Evolutionary conservation across 2,797 vertebrate genomes (phyloP), one percentile per base, ranked within the genome.

Genomic region (Macropodus opercularis): DNA sequence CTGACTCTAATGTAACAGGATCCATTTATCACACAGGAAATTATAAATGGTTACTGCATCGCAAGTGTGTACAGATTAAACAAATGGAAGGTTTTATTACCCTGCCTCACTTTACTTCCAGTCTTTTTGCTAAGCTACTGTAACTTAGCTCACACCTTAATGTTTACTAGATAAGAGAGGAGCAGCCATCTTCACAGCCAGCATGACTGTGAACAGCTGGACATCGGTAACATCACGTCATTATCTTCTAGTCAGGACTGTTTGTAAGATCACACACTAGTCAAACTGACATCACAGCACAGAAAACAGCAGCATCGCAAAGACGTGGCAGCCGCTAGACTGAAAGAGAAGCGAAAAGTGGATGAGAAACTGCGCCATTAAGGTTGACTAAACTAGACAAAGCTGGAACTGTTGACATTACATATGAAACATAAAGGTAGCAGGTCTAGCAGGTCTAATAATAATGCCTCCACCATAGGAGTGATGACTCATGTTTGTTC

Each of bases 401-500:
- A 44, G 6, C 34, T 1, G 6, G 51, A 14, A 36, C 17, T 62
- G 42, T 38, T 54, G 18, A 65, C 29, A 75, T n/a, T 42, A 38
- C 24, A 70, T 46, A 24, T 44, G 15, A 9, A 61, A n/a, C 39
- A 54, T 55, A 47, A 63, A 63, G 24, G 43, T 19, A 57, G 32
- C 15, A 48, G 24, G 53, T 71, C 53, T n/a, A 23, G 11, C 27
- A 47, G 57, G 72, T 71, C 49, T 68, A 69, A 69, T 63, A 69
- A 72, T 60, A 69, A 51, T 51, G 31, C 23, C 65, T 62, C 34
- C 52, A 36, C 8, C 5, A 43, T 22, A 35, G 43, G 15, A 51
- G 59, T 44, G 46, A 5, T 80, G 80, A 83, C 78, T 82, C 70
- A 80, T 46, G 44, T 70, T 68, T 55, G 19, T 49, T 77, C 40